phyloP scores from a whole-genome alignment of 2,113 vertebrate species.

The Spermophilus dauricus region DNA sequence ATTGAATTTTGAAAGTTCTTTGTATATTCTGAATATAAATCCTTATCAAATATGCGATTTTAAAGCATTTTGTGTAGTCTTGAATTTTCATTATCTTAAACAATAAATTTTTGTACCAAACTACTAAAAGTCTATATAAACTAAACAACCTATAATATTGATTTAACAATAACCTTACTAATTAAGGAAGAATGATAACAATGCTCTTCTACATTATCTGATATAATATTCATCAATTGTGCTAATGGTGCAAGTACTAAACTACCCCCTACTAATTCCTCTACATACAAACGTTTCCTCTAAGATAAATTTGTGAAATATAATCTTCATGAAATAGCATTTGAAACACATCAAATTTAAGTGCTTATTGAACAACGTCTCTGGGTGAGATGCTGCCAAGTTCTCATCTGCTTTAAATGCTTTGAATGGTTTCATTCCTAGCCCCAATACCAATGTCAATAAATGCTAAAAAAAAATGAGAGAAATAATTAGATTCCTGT shows the following conservation, averaged over 20 bases:
- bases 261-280: background rate
- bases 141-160: background rate
- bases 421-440: background rate
- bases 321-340: background rate
- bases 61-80: background rate
- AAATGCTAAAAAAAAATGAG: background rate
- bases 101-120: background rate
- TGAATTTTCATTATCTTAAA: background rate
- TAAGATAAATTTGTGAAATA: slow-evolving; percentile 18
- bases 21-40: background rate
- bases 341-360: background rate
- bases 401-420: background rate
- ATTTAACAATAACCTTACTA: background rate
- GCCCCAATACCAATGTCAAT: background rate
- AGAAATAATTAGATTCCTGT: background rate
- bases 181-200: background rate
- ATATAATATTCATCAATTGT: background rate
- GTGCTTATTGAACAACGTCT: background rate
- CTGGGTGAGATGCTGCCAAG: background rate
- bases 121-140: background rate
- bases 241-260: background rate
- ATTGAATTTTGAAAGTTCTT: background rate
- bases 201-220: background rate
- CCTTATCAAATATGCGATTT: background rate
- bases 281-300: background rate